A percentile compares a stretch with the other conserved stretches of the same genome.
Evolutionary conservation across 2,113 vertebrate genomes (phyloP).

Genomic region (Ceratotherium simum): DNA sequence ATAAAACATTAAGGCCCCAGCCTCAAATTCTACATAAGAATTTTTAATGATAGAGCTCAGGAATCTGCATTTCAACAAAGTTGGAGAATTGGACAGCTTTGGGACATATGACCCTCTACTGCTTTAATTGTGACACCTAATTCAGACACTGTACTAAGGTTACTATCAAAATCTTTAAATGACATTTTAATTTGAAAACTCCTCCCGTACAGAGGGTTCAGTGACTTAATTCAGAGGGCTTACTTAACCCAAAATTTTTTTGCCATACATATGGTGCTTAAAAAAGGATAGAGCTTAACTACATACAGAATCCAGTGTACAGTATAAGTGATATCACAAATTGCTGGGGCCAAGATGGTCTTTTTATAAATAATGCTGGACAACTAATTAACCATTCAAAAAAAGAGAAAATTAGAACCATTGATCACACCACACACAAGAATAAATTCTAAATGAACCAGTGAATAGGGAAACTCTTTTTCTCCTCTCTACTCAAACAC

Average conservation of each 20-base stretch:
- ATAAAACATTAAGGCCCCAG: background rate
- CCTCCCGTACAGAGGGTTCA: background rate
- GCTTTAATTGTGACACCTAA: background rate
- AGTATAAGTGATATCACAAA: background rate
- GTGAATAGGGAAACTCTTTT: background rate
- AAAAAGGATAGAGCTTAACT: background rate
- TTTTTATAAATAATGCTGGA: background rate
- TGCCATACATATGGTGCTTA: background rate
- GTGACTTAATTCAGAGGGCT: background rate
- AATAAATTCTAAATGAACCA: background rate
- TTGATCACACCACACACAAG: background rate
- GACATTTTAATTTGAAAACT: slow-evolving; percentile 13
- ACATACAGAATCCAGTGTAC: background rate
- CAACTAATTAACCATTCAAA: background rate
- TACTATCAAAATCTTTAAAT: background rate
- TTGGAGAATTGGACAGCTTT: background rate
- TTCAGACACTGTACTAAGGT: background rate
- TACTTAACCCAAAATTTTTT: background rate
- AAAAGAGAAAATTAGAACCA: background rate
- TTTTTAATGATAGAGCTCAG: background rate
- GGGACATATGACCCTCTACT: background rate
- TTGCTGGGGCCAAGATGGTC: background rate
- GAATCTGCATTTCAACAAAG: background rate
- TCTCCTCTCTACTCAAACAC: background rate
- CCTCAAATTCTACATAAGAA: background rate